Base-by-base conservation (phyloP, 2,888 invertebrate species). In the Parapristionchus giblindavisi region DNA sequence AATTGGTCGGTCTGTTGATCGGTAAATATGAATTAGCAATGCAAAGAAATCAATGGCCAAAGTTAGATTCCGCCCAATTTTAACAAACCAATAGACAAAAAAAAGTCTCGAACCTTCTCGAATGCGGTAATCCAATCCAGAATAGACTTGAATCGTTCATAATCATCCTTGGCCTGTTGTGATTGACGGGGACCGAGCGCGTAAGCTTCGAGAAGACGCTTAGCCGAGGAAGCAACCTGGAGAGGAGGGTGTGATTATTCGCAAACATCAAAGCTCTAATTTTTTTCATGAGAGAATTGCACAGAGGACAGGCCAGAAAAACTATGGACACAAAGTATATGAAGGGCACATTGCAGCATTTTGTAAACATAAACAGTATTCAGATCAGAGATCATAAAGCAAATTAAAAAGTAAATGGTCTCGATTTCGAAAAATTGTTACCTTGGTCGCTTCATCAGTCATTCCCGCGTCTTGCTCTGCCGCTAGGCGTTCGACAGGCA, bases 151-250 rank as follows among this genome's bases (percentile, higher is more conserved):
- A 70, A 36, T 54, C 70, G 27, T 1, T 70, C 70, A 2, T 5
- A 52, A 17, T 70, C 70, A n/a, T 70, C 70, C 14, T 24, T 34
- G 24, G 70, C 70, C 4, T 38, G 3, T 1, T n/a, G 5, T 2
- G 27, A 34, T 3, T 34, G 54, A 52, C 54, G 52, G 11, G 70
- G 38, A 36, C 70, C 70, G 36, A 54, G 36, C 27, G 70, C 70
- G 54, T 70, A 70, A 36, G 70, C 52, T 43, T 70, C 70, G 54
- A 70, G 43, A 24, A 70, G 70, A 21, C 70, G 70, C 54, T 70
- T 70, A 14, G 70, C 70, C 36, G 54, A 54, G 3, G 70, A 52
- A 38, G 70, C 70, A 11, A 70, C 70, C 70, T 70, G 54, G 2
- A 58, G 21, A n/a, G 2, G 8, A 14, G 11, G 48, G 17, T 43